Evolutionary conservation across 2,113 vertebrate genomes (phyloP).

Genomic region (Thunnus maccoyii): DNA sequence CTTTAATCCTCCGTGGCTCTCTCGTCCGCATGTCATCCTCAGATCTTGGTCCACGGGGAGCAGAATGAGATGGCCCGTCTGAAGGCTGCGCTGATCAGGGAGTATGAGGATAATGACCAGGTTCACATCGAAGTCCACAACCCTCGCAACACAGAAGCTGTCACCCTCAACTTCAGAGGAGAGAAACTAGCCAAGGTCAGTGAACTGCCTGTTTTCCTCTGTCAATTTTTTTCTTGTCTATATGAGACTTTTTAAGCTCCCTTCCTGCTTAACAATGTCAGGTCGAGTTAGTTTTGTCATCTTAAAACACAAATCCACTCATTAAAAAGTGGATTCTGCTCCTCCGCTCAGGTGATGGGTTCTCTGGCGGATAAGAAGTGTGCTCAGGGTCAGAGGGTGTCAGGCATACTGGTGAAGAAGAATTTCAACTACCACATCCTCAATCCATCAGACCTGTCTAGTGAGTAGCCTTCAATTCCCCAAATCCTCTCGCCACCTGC

Average conservation of each 20-base stretch:
- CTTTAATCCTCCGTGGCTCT: neutral
- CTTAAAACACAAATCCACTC: neutral
- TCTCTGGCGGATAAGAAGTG: slow-evolving; percentile 96
- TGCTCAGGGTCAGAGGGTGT: slow-evolving; percentile 94
- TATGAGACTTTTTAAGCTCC: no score
- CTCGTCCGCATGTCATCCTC: neutral
- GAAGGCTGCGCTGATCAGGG: slow-evolving; percentile 95
- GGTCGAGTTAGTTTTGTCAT: no score
- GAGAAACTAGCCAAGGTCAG: slow-evolving; percentile 97
- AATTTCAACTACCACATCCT: slow-evolving; percentile 99
- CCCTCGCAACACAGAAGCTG: slow-evolving; percentile 97
- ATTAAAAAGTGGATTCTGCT: neutral
- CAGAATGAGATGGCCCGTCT: slow-evolving; percentile 99
- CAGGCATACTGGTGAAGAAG: slow-evolving; percentile 97
- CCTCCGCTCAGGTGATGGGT: slow-evolving; percentile 92
- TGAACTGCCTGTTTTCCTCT: no score
- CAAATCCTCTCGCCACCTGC: neutral
- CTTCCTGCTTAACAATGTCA: no score
- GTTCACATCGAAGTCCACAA: slow-evolving; percentile 99
- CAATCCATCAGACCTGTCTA: slow-evolving; percentile 95
- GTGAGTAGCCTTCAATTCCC: slow-evolving; percentile 81
- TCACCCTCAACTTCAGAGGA: slow-evolving; percentile 98
- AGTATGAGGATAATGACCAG: slow-evolving; percentile 98
- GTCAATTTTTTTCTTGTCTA: no score
- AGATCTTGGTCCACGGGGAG: slow-evolving; percentile 96